These are phyloP conservation scores for Matsumyia berberina DNA, from an alignment of 2,888 invertebrate species.

Conservation along the genomic window DNA sequence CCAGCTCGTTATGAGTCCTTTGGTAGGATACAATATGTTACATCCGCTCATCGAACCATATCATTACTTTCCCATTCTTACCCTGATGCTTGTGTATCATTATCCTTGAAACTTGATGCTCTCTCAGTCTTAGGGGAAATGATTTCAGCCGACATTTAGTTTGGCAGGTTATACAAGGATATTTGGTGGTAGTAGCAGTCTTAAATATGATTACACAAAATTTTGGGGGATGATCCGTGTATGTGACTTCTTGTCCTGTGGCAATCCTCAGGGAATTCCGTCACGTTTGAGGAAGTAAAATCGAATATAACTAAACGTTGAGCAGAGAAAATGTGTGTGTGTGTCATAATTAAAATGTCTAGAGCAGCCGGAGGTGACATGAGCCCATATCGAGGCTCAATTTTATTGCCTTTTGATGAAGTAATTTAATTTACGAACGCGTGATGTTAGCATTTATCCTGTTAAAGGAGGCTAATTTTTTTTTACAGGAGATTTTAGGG, in stretches of 20 bases:
- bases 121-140: background rate
- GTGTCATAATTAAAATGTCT: background rate
- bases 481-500: no score
- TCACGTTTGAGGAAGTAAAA: background rate
- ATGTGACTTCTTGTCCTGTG: background rate
- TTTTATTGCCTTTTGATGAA: no score
- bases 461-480: no score
- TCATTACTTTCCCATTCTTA: slow-evolving; percentile 26
- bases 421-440: no score
- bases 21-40: slow-evolving; percentile 14
- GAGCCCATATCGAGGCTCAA: no score
- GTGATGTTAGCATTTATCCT: no score
- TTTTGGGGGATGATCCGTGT: background rate
- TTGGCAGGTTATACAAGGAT: background rate
- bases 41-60: slow-evolving; percentile 23
- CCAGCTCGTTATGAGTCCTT: slow-evolving; percentile 13
- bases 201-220: background rate
- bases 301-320: background rate
- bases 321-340: no score
- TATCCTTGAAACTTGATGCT: slow-evolving; percentile 19
- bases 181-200: background rate
- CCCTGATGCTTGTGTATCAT: slow-evolving; percentile 6
- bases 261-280: background rate
- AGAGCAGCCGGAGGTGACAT: background rate
- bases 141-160: slow-evolving; percentile 1